Conservation (phyloP, 2,113 vertebrate species). For the Garra rufa region DNA sequence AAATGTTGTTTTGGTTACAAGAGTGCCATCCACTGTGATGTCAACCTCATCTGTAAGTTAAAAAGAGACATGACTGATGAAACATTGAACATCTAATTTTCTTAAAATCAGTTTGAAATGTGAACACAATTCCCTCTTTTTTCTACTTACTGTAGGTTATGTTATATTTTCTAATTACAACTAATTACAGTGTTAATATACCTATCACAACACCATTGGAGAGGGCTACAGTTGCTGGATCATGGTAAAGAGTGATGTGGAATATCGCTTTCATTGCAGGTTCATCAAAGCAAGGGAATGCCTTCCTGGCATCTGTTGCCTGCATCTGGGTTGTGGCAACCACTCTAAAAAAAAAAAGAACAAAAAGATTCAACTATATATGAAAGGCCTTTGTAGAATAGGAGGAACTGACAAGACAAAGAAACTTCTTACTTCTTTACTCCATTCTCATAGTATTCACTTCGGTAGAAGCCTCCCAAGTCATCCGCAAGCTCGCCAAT, state of each 20-base stretch:
- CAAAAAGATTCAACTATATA: neutral
- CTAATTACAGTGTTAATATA: neutral
- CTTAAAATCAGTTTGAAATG: neutral
- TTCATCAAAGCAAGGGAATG: constrained; percentile 82
- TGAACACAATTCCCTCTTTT: too few relatives aligned
- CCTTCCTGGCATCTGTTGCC: constrained; percentile 74
- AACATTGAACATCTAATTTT: neutral
- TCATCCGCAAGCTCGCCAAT: constrained; percentile 86
- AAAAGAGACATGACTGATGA: neutral
- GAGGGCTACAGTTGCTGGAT: constrained; percentile 61
- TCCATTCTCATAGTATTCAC: constrained; percentile 78
- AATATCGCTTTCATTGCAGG: constrained; percentile 79
- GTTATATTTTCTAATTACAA: too few relatives aligned
- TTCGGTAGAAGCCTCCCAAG: constrained; percentile 91
- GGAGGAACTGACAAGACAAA: neutral
- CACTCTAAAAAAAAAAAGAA: constrained; percentile 61
- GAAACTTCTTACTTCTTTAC: constrained; percentile 76
- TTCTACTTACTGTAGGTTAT: too few relatives aligned
- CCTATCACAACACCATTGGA: constrained; percentile 72
- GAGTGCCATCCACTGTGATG: rapidly evolving
- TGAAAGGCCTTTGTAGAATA: neutral
- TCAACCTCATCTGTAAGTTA: neutral
- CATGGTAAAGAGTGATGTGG: constrained; percentile 74
- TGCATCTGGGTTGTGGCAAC: constrained; percentile 83
- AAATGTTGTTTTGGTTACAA: constrained; percentile 73